Base-by-base conservation (phyloP, 2,888 invertebrate genomes). In the Clunio marinus region DNA sequence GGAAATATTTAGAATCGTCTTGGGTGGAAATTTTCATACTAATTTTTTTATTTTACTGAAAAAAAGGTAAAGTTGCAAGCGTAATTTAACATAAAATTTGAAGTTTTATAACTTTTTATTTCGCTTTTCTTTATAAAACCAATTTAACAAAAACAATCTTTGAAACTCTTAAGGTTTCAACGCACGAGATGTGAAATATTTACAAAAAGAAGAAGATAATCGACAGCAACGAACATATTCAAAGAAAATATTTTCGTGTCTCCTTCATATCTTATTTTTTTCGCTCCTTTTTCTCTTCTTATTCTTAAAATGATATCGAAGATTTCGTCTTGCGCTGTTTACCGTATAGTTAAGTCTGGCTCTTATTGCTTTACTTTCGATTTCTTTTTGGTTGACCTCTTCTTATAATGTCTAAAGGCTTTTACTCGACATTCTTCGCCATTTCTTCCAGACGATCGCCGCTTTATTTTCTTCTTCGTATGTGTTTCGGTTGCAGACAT, bases 391-490 rank as follows among this genome's bases (percentile, higher is more conserved):
- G 55, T 37, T 22, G 55, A 13, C 20, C 55, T 20, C 57, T 25
- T 57, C 25, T 25, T 27, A 20, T 24, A 5, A 32, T 15, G 13
- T 3, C 45, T 62, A n/a, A 62, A 62, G 59, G 46, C 55, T 55
- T 66, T 51, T 66, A 65, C 45, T 51, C 27, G n/a, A 35, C 65
- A 65, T 65, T 65, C 45, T 45, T 51, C 55, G 27, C 55, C 66
- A 66, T 66, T 66, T 66, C 66, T 66, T 66, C 45, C 51, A 51
- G 51, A 51, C 51, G 51, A 51, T 51, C 51, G 51, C 51, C 51
- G 51, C 51, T 17, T 22, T 46, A 7, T 45, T 46, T 63, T 22
- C n/a, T 24, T 28, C 25, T 59, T 32, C 63, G 57, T 57, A 17
- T 27, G n/a, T 13, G 2, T 57, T 20, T 58, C 37, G 46, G 25